phyloP scores from a whole-genome alignment of 2,888 invertebrate genomes.

The Pristionchus arcanus region DNA sequence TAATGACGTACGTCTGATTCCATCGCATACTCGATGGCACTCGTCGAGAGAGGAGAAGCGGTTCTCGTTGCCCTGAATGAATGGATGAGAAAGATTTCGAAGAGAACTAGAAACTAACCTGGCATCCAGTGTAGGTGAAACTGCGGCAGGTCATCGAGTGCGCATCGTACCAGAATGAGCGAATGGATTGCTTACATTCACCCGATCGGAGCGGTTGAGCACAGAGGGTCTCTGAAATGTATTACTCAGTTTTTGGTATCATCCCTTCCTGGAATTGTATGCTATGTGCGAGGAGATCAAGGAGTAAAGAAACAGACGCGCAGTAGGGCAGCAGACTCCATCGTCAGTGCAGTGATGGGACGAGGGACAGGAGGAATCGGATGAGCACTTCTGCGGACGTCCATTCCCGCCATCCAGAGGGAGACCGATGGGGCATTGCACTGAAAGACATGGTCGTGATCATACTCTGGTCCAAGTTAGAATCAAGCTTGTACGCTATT shows the following conservation, averaged over 20 bases:
- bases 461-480: too few species aligned
- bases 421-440: constrained; percentile 65
- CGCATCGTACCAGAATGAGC: constrained; percentile 65
- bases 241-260: too few species aligned
- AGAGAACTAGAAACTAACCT: background rate
- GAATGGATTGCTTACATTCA: constrained; percentile 70
- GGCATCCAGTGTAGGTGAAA: constrained; percentile 53
- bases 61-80: constrained; percentile 69
- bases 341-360: constrained; percentile 69
- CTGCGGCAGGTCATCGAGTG: constrained; percentile 12
- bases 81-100: too few species aligned
- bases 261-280: too few species aligned
- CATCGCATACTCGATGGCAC: constrained; percentile 63
- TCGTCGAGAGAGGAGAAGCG: constrained; percentile 69
- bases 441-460: constrained; percentile 52
- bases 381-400: constrained; percentile 66
- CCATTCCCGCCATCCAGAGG: constrained; percentile 68
- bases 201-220: constrained; percentile 69
- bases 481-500: too few species aligned
- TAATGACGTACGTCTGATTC: constrained; percentile 32
- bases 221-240: constrained; percentile 68
- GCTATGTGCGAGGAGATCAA: background rate
- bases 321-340: constrained; percentile 68
- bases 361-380: constrained; percentile 69
- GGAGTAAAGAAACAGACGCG: constrained; percentile 59